Conservation (phyloP, 2,888 invertebrate genomes). For the Biston stratarius region DNA sequence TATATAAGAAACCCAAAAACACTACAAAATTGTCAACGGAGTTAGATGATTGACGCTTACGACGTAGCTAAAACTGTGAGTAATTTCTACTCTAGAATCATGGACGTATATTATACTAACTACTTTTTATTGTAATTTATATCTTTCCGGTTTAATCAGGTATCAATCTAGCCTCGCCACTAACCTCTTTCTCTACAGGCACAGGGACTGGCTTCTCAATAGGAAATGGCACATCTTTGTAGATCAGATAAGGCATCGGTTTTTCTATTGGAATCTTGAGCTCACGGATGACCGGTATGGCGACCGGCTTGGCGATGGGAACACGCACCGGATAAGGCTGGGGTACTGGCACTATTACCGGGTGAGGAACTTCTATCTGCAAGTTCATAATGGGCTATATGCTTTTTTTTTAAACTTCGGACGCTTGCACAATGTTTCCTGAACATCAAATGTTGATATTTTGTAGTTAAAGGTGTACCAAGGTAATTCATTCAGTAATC, state of each 20-base stretch:
- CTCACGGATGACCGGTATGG: constrained; percentile 88
- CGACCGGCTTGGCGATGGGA: constrained; percentile 90
- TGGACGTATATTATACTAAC: too few species aligned
- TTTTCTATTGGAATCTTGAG: constrained; percentile 86
- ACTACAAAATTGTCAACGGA: neutral
- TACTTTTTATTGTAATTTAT: too few species aligned
- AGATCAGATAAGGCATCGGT: constrained; percentile 89
- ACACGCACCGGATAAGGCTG: constrained; percentile 92
- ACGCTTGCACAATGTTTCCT: neutral
- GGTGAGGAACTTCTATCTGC: constrained; percentile 91
- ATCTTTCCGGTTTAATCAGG: too few species aligned
- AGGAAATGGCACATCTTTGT: constrained; percentile 90
- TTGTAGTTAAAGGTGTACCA: neutral
- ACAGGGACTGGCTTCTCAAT: constrained; percentile 91
- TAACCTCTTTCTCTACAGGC: constrained; percentile 90
- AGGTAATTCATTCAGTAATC: neutral
- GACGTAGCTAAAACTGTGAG: neutral
- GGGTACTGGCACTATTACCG: constrained; percentile 91
- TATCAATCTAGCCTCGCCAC: constrained; percentile 44
- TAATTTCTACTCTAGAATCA: too few species aligned
- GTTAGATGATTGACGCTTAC: neutral
- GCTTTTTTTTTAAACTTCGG: constrained; percentile 16
- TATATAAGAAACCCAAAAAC: neutral
- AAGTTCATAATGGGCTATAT: constrained; percentile 56
- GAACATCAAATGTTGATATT: constrained; percentile 3